phyloP scores from a whole-genome alignment of 2,888 invertebrate species.

The Caradrina kadenii region DNA sequence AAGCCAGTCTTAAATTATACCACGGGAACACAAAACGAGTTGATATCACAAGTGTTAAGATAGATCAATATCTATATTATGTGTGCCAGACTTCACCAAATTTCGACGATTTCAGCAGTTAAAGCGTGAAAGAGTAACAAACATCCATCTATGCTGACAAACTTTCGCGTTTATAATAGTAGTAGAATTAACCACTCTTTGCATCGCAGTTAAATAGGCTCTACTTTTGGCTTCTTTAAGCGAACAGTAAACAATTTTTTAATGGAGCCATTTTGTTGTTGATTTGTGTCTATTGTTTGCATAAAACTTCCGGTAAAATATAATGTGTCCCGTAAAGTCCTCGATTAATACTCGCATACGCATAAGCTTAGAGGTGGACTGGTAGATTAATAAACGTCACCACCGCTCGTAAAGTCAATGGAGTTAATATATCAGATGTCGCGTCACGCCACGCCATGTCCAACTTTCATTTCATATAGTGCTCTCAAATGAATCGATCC shows the following conservation, averaged over 20 bases:
- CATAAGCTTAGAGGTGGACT: conserved; percentile 76
- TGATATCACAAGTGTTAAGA: too few relatives aligned
- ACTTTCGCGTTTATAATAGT: too few relatives aligned
- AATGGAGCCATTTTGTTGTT: conserved; percentile 5
- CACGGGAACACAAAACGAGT: too few relatives aligned
- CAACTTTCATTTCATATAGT: conserved; percentile 89
- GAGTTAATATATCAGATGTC: conserved; percentile 86
- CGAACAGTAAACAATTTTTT: conserved; percentile 10
- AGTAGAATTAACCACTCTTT: too few relatives aligned
- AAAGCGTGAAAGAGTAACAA: too few relatives aligned
- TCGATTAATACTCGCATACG: conserved; percentile 78
- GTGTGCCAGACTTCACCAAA: too few relatives aligned
- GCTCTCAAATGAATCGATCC: conserved; percentile 86
- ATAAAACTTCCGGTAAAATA: conserved; percentile 67
- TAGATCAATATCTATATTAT: too few relatives aligned
- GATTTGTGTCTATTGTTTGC: conserved; percentile 62
- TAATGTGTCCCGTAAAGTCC: conserved; percentile 71
- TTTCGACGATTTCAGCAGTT: too few relatives aligned
- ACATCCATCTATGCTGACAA: too few relatives aligned
- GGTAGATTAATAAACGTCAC: conserved; percentile 86
- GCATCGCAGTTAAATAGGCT: conserved; percentile 3
- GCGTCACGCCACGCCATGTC: conserved; percentile 80
- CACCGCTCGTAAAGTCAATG: conserved; percentile 85
- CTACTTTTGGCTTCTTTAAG: conserved; percentile 9
- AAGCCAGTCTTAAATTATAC: too few relatives aligned